These are phyloP conservation scores for Indicator maculatus DNA, from an alignment of 2,113 vertebrate genomes.

Conservation along the genomic window DNA sequence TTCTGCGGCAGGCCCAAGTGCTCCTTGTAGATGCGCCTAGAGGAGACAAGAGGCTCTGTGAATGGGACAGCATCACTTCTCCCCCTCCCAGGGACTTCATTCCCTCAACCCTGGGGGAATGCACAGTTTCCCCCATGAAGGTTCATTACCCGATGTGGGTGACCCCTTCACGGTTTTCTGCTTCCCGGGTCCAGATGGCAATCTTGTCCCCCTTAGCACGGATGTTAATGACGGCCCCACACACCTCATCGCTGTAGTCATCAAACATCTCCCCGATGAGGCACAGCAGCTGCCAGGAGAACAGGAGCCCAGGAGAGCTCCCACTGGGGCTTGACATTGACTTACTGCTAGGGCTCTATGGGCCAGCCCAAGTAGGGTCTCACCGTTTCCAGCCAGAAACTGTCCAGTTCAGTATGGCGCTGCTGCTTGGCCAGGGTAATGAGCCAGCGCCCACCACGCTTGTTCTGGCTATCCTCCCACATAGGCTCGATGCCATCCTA, in stretches of 20 bases:
- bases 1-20: slow-evolving; percentile 80
- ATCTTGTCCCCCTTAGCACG: slow-evolving; percentile 88
- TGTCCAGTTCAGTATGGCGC: slow-evolving; percentile 81
- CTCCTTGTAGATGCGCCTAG: slow-evolving; percentile 84
- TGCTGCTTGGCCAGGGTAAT: slow-evolving; percentile 86
- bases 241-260: slow-evolving; percentile 78
- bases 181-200: slow-evolving; percentile 85
- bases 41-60: not conserved
- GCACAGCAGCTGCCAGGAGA: slow-evolving; percentile 78
- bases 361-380: fast-evolving
- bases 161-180: slow-evolving; percentile 80
- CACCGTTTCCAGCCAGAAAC: slow-evolving; percentile 87
- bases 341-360: too few species aligned
- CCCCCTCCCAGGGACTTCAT: not conserved
- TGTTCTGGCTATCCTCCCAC: slow-evolving; percentile 89
- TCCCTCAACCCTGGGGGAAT: not conserved
- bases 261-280: slow-evolving; percentile 87
- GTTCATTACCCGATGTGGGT: slow-evolving; percentile 82
- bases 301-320: not conserved
- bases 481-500: slow-evolving; percentile 89
- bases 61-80: fast-evolving
- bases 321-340: fast-evolving
- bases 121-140: fast-evolving
- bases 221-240: slow-evolving; percentile 86
- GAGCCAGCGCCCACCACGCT: slow-evolving; percentile 87